phyloP scores from a whole-genome alignment of 2,113 vertebrate species.

The Oreocharis arfaki region DNA sequence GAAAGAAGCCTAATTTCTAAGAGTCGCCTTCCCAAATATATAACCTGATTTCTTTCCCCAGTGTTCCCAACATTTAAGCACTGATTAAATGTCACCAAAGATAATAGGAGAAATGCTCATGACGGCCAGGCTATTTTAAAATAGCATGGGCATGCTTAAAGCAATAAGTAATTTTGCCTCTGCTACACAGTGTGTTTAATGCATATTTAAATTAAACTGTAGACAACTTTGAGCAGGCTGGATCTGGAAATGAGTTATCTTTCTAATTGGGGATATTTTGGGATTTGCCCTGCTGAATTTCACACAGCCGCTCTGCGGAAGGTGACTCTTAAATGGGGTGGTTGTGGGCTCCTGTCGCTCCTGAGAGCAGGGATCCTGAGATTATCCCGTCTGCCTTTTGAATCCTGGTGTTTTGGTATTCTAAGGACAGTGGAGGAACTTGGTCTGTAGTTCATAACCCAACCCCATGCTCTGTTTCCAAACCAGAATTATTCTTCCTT shows the following conservation, averaged over 20 bases:
- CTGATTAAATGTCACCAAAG: constrained; percentile 65
- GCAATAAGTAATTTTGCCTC: constrained; percentile 60
- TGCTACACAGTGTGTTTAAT: constrained; percentile 42
- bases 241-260: constrained; percentile 26
- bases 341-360: not conserved
- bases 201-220: constrained; percentile 54
- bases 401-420: not conserved
- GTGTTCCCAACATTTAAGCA: constrained; percentile 51
- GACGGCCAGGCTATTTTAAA: constrained; percentile 61
- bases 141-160: constrained; percentile 64
- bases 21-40: constrained; percentile 42
- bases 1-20: constrained; percentile 49
- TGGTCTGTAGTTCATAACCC: not conserved
- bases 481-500: not conserved
- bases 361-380: not conserved
- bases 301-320: not conserved
- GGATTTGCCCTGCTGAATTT: not conserved
- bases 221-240: constrained; percentile 44
- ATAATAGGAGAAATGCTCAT: constrained; percentile 63
- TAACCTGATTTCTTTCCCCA: constrained; percentile 55
- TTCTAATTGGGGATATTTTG: constrained; percentile 25
- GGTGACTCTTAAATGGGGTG: not conserved
- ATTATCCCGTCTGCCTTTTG: not conserved
- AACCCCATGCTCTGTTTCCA: not conserved
- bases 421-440: not conserved